Evolutionary conservation across 30 jellyfish, hydroid and myxozoan species (phyloP).

Genomic region (Calvadosia cruxmelitensis): DNA sequence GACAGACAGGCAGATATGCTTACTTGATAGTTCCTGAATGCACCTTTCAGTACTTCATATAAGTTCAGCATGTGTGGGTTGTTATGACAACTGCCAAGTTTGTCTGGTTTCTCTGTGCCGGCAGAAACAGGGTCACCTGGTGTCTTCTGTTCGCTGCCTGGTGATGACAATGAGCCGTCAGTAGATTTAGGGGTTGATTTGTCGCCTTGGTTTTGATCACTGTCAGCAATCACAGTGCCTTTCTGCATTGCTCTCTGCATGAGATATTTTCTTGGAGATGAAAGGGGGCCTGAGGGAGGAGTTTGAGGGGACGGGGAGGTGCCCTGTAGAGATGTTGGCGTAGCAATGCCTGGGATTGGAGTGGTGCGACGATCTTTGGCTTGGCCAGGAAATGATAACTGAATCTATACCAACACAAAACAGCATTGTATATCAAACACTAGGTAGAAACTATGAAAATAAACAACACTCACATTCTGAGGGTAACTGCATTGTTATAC

Average conservation of each 20-base stretch:
- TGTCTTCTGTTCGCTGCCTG: not conserved
- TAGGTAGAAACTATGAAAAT: not conserved
- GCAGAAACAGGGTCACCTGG: constrained; percentile 11
- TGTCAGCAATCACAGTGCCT: constrained; percentile 4
- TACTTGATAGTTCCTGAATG: constrained; percentile 75
- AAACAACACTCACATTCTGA: not conserved
- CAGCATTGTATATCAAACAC: not conserved
- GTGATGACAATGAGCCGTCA: not conserved
- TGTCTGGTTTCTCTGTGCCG: constrained; percentile 50
- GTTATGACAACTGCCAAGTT: constrained; percentile 54
- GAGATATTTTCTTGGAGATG: constrained; percentile 77
- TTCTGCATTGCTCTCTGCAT: constrained; percentile 44
- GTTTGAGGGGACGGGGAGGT: constrained; percentile 37
- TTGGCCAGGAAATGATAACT: constrained; percentile 40
- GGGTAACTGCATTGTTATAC: too few species aligned
- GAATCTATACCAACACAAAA: too few species aligned
- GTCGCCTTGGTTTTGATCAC: not conserved
- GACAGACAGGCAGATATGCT: too few species aligned
- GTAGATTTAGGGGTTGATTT: not conserved
- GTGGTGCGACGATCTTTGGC: constrained; percentile 49
- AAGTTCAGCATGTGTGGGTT: constrained; percentile 70
- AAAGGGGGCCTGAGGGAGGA: constrained; percentile 17
- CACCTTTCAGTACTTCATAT: constrained; percentile 67
- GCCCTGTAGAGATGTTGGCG: constrained; percentile 34
- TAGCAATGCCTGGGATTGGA: constrained; percentile 22